Evolutionary conservation across 2,113 vertebrate species (phyloP).

Genomic region (Verasper variegatus): DNA sequence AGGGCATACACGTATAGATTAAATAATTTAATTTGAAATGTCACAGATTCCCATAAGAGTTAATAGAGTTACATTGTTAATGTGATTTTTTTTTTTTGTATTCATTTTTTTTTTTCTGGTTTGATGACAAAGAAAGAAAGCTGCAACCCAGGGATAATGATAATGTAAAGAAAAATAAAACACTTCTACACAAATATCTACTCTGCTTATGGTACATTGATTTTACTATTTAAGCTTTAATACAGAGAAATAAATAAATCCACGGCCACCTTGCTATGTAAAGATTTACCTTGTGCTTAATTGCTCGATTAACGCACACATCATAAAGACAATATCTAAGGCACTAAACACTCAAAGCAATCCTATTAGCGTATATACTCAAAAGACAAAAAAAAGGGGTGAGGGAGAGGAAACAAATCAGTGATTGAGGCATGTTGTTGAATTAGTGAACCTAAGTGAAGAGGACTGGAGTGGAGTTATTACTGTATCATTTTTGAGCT

Average conservation of each 20-base stretch:
- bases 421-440: slow-evolving; percentile 52
- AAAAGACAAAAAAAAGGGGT: slow-evolving; percentile 37
- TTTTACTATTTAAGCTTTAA: slow-evolving; percentile 41
- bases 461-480: slow-evolving; percentile 60
- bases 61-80: slow-evolving; percentile 80
- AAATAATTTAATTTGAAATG: slow-evolving; percentile 85
- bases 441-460: slow-evolving; percentile 57
- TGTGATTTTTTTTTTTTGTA: slow-evolving; percentile 48
- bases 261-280: slow-evolving; percentile 26
- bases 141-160: slow-evolving; percentile 38
- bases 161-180: slow-evolving; percentile 10
- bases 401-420: slow-evolving; percentile 20
- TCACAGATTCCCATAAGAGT: slow-evolving; percentile 80
- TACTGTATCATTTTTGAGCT: slow-evolving; percentile 70
- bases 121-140: slow-evolving; percentile 54
- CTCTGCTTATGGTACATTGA: slow-evolving; percentile 17
- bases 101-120: not conserved
- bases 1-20: slow-evolving; percentile 79
- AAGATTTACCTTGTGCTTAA: slow-evolving; percentile 53
- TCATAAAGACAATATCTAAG: slow-evolving; percentile 35
- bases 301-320: slow-evolving; percentile 39
- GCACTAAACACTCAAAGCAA: slow-evolving; percentile 50
- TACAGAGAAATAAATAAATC: not conserved
- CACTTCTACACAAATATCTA: slow-evolving; percentile 21
- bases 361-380: slow-evolving; percentile 12